Evolutionary conservation across 64 coral and sea anemone genomes (phyloP), one percentile per base, ranked within the genome.

Genomic region (Anthopleura sola): DNA sequence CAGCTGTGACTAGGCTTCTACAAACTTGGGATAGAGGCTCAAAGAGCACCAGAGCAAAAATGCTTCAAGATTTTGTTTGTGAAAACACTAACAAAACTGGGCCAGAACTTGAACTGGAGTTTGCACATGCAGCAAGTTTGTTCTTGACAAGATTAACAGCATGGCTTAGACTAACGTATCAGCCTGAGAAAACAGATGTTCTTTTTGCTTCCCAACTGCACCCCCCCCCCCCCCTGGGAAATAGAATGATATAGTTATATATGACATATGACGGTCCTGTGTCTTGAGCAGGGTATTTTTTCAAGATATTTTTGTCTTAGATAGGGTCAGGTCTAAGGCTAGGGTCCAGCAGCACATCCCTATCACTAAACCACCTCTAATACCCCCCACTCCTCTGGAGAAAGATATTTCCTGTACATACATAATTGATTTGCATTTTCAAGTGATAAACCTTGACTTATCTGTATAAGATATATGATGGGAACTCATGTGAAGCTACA

Each of bases 81-180:
- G 40, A 82, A 56, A 95, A 99, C 38, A 93, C 91, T 1, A 90
- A 92, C 34, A 99, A 95, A 80, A 99, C 97, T 84, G 97, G 97
- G 15, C 97, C 97, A 64, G 90, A 94, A 76, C n/a, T 99, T 46
- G 97, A 99, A 78, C 76, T 89, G 53, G 97, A 95, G 79, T 99
- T 99, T 78, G 93, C 93, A 28, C 93, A 99, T 81, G 89, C 97
- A 60, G 97, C 97, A 3, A 99, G 97, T 77, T 88, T 99, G 90
- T 99, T 99, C 87, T 84, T 99, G 11, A 99, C 97, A 4, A 86
- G 97, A 83, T 32, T 99, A 4, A 99, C 97, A 75, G 90, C 97
- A 2, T 99, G 97, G 97, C 83, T 99, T 60, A 78, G 97, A 75
- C 77, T 99, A 7, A 99, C 97, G 93, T 99, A 99, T 99, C 93